phyloP scores from a whole-genome alignment of 2,888 invertebrate species.

The Esperia sulphurella region DNA sequence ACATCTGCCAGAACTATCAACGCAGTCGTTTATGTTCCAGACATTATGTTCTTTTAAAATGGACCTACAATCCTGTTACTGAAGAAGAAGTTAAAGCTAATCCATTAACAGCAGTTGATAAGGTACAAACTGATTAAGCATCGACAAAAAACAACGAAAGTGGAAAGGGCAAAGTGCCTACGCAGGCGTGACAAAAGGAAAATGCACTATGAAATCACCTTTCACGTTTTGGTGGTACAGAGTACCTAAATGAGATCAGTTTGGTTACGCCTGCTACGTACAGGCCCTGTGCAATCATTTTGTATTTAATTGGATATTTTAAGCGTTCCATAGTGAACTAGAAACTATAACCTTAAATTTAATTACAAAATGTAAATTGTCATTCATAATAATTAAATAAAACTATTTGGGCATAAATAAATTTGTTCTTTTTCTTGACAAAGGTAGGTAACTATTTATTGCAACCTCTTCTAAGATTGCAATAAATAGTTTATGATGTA shows the following conservation, averaged over 20 bases:
- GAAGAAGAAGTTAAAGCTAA: background rate
- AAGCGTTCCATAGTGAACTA: background rate
- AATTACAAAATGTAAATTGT: no score
- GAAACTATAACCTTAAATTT: background rate
- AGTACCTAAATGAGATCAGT: constrained; percentile 66
- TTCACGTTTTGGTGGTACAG: constrained; percentile 69
- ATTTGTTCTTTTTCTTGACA: no score
- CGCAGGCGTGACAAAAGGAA: constrained; percentile 64
- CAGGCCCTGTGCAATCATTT: constrained; percentile 47
- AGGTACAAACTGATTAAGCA: background rate
- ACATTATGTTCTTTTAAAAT: no score
- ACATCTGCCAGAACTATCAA: constrained; percentile 56
- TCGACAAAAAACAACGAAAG: constrained; percentile 50
- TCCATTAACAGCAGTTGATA: background rate
- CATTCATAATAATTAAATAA: no score
- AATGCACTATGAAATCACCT: constrained; percentile 75
- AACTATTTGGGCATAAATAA: no score
- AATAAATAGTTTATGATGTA: no score
- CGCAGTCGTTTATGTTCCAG: background rate
- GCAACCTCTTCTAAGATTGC: no score
- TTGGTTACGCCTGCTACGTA: constrained; percentile 45
- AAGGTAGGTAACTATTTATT: no score
- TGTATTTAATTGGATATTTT: constrained; percentile 29
- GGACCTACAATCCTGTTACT: no score
- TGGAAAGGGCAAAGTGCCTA: constrained; percentile 67